A percentile compares a stretch with the other conserved stretches of the same genome.
phyloP scores from a whole-genome alignment of 1,140 invertebrate species.

The Mya arenaria region DNA sequence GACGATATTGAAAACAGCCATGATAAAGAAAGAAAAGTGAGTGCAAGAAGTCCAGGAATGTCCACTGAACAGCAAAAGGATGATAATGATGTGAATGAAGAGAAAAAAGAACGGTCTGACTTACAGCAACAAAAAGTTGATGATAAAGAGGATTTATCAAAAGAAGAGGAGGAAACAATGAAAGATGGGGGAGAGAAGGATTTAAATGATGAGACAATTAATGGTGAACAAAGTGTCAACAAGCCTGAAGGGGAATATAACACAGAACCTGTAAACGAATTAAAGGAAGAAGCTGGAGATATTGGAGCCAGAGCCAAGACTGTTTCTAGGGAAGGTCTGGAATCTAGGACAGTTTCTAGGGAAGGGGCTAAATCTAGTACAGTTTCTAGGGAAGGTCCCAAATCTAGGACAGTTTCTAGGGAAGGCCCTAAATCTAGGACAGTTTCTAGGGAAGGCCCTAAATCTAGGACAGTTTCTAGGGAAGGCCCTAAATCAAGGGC shows the following conservation, averaged over 20 bases:
- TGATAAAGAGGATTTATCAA: background rate
- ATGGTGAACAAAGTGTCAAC: background rate
- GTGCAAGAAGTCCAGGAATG: too few species aligned
- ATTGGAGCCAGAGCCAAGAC: too few species aligned
- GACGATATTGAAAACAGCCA: background rate
- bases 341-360: too few species aligned
- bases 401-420: too few species aligned
- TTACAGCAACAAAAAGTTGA: background rate
- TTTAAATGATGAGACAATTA: background rate
- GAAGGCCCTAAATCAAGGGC: too few species aligned
- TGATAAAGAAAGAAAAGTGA: background rate
- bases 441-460: too few species aligned
- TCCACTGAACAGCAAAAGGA: background rate
- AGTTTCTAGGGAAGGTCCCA: too few species aligned
- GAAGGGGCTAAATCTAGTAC: too few species aligned
- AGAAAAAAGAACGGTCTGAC: background rate
- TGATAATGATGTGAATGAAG: background rate
- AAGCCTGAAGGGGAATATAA: background rate
- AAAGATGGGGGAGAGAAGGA: background rate
- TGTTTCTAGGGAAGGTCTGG: too few species aligned
- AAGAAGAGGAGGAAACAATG: background rate
- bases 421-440: too few species aligned
- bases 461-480: too few species aligned
- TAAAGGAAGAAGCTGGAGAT: background rate
- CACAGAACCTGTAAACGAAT: background rate